Base-by-base conservation (phyloP, 2,888 invertebrate species). In the Drosophila stalkeri region DNA sequence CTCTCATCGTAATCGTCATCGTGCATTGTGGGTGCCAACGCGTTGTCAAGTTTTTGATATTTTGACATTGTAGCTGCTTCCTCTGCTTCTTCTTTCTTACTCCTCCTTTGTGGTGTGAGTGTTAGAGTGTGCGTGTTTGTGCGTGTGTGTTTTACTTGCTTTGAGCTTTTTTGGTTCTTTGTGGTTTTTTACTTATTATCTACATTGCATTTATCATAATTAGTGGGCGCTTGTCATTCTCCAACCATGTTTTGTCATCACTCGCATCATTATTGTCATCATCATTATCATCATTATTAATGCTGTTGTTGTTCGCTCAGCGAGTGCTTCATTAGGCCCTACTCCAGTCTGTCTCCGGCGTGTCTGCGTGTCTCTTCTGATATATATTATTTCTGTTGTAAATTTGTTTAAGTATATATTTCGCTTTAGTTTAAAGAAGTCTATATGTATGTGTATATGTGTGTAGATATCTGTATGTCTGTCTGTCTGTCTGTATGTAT, bases 1-100 rank as follows among this genome's bases (percentile, higher is more conserved):
- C 74, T 81, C 70, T 77, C 82, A 57, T 89, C 81, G 59, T 77
- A 75, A 46, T 86, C 83, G 75, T 86, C 81, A 52, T 86, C 86
- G 46, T 80, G 73, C 61, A 69, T 66, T 68, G 72, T 73, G 59
- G 73, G 62, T 43, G 73, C 75, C 43, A 69, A 35, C 16, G 75
- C 72, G 64, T 74, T 84, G 81, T 81, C 81, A 63, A 91, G 85
- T 64, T 81, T 85, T 41, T 89, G 88, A 84, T 91, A 91, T 78
- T 88, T 89, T 77, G 91, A 83, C 91, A 91, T 91, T 72, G 68
- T 86, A 71, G 56, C 61, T 46, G 49, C 31, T 59, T 27, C 63
- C 51, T 35, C 33, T 70, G 31, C 31, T 59, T 33, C 64, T 51
- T 43, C 33, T 27, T 27, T 27, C 4, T 27, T 4, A 27, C 27